Conservation (phyloP, 2,113 vertebrate species). For the Silurus glanis region DNA sequence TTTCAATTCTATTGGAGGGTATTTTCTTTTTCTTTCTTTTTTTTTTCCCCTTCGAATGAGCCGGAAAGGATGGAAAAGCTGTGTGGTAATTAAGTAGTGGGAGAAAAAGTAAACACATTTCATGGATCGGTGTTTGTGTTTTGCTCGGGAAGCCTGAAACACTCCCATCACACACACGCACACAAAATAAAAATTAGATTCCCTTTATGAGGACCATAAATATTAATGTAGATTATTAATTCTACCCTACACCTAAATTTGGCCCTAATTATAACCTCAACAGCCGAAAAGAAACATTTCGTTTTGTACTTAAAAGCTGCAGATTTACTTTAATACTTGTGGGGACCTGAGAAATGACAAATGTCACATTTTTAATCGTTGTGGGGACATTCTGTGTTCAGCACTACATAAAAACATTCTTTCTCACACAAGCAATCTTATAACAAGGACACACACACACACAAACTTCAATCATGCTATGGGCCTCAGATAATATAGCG, state of each 20-base stretch:
- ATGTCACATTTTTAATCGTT: not conserved
- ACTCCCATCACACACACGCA: not conserved
- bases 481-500: not conserved
- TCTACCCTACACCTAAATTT: not conserved
- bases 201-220: not conserved
- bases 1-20: conserved; percentile 47
- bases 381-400: not conserved
- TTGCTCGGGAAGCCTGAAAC: conserved; percentile 51
- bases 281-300: not conserved
- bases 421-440: not conserved
- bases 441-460: not conserved
- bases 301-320: not conserved
- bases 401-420: not conserved
- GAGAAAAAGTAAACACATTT: conserved; percentile 75
- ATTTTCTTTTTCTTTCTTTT: conserved; percentile 1
- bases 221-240: not conserved
- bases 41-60: conserved; percentile 47
- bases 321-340: not conserved
- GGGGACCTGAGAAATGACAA: not conserved
- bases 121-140: conserved; percentile 75
- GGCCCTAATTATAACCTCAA: not conserved
- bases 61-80: conserved; percentile 62
- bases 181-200: not conserved
- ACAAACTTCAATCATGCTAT: not conserved
- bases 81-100: conserved; percentile 72